Conservation (phyloP, 2,797 vertebrate species). For the Protosalanx chinensis region DNA sequence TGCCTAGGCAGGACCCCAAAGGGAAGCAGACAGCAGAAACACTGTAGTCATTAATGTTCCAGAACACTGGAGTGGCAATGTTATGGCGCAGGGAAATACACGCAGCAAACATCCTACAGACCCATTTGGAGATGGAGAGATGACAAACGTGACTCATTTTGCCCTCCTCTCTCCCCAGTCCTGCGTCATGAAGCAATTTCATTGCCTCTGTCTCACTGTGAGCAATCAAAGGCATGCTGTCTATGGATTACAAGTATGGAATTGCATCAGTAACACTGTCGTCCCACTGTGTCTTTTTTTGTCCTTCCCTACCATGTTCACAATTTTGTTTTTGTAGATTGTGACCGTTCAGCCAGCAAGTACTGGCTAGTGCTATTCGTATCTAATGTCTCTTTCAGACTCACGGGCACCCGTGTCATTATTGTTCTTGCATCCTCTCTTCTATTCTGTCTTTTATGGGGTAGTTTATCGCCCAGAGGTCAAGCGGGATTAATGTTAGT, state of each 20-base stretch:
- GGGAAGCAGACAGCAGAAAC: background rate
- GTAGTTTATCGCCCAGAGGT: slow-evolving; percentile 23
- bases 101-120: no score
- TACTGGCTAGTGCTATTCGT: background rate
- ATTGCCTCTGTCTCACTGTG: no score
- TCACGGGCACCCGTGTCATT: slow-evolving; percentile 11
- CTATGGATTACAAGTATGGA: no score
- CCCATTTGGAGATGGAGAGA: no score
- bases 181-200: no score
- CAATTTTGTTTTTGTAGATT: background rate
- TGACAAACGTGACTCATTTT: no score
- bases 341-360: background rate
- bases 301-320: background rate
- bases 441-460: background rate
- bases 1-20: background rate
- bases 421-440: background rate
- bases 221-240: no score
- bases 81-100: background rate
- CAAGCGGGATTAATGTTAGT: slow-evolving; percentile 27
- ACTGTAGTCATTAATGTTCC: background rate
- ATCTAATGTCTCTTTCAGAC: background rate
- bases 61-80: background rate
- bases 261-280: no score
- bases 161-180: no score
- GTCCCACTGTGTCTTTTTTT: no score